A percentile compares a stretch with the other conserved stretches of the same genome.
These are phyloP conservation scores for Varanus komodoensis DNA, from an alignment of 2,113 vertebrate species.

Conservation along the genomic window DNA sequence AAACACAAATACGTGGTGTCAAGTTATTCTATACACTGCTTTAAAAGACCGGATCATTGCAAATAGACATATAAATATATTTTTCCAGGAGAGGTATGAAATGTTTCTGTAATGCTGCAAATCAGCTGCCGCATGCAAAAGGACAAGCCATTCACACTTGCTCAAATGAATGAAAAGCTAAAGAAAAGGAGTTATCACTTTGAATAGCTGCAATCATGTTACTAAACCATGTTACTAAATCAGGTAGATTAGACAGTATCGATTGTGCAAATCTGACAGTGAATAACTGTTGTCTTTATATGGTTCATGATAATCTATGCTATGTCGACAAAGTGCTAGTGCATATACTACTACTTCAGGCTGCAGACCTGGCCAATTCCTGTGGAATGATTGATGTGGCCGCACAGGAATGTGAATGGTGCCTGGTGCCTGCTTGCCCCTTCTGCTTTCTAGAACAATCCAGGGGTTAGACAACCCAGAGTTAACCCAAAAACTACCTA, in stretches of 20 bases:
- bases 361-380: too few species aligned
- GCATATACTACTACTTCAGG: too few species aligned
- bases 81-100: background rate
- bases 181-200: background rate
- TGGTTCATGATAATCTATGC: constrained; percentile 12
- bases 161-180: background rate
- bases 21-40: background rate
- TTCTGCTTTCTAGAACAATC: too few species aligned
- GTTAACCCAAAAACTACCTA: too few species aligned
- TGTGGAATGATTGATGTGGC: too few species aligned
- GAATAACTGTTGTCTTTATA: constrained; percentile 37
- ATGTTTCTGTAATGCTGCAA: background rate
- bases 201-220: background rate
- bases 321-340: background rate
- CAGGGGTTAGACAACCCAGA: too few species aligned
- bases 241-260: background rate
- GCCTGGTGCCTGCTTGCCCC: too few species aligned
- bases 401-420: too few species aligned
- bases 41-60: background rate
- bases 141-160: background rate
- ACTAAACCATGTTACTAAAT: background rate
- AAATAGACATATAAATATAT: background rate
- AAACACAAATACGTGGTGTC: background rate
- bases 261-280: constrained; percentile 38
- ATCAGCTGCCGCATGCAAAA: background rate